phyloP scores from a whole-genome alignment of 1,140 invertebrate genomes.

The Colletes gigas region DNA sequence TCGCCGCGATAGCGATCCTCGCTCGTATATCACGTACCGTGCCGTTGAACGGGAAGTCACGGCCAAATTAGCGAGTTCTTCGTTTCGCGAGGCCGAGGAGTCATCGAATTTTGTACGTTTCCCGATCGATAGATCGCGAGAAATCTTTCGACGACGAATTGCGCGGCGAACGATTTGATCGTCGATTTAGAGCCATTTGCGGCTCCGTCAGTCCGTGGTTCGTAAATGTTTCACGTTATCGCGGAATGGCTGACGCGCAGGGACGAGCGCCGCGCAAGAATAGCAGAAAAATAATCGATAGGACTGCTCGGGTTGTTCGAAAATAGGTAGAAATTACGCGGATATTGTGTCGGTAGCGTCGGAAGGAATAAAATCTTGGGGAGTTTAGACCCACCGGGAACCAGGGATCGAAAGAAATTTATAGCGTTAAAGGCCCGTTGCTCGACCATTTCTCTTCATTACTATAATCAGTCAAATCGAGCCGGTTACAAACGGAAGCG shows the following conservation, averaged over 20 bases:
- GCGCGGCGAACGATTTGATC: neutral
- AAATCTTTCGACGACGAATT: neutral
- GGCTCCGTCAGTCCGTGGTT: neutral
- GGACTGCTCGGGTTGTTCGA: neutral
- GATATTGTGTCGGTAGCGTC: neutral
- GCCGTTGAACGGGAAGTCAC: neutral
- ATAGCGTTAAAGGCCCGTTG: neutral
- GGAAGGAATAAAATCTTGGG: neutral
- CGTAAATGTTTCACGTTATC: slow-evolving; percentile 36
- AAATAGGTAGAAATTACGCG: neutral
- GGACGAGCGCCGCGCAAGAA: slow-evolving; percentile 24
- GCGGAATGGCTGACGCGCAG: neutral
- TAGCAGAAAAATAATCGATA: slow-evolving; percentile 43
- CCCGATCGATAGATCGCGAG: no score
- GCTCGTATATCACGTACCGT: slow-evolving; percentile 6
- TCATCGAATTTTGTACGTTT: no score
- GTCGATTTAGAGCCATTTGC: slow-evolving; percentile 7
- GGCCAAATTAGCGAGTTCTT: neutral
- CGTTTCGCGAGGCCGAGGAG: neutral
- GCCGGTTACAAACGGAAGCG: neutral
- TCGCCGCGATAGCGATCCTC: slow-evolving; percentile 34
- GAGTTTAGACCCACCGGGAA: neutral
- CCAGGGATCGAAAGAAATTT: neutral
- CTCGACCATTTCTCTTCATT: neutral
- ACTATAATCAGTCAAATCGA: neutral